These are phyloP conservation scores for Helicoverpa assulta DNA, from an alignment of 2,888 invertebrate genomes.

Conservation along the genomic window DNA sequence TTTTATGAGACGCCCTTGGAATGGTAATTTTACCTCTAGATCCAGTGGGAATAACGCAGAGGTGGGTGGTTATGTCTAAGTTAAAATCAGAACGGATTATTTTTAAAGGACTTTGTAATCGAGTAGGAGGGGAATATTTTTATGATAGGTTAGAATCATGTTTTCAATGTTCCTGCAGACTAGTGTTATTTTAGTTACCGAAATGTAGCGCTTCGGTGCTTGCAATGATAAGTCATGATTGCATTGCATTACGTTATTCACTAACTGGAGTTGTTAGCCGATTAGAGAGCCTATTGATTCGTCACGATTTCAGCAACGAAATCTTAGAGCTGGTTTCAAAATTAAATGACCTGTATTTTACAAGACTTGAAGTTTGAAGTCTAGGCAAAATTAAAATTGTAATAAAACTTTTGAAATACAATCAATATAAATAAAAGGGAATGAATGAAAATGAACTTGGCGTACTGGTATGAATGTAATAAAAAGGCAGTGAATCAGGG, in stretches of 20 bases:
- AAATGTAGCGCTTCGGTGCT: not conserved
- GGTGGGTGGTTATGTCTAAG: no score
- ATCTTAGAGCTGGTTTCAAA: slow-evolving; percentile 31
- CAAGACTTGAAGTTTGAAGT: slow-evolving; percentile 12
- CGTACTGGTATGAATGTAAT: slow-evolving; percentile 31
- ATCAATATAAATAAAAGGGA: slow-evolving; percentile 27
- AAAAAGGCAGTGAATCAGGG: slow-evolving; percentile 38
- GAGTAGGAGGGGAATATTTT: not conserved
- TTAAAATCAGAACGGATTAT: not conserved
- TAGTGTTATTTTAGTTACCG: no score
- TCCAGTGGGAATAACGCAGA: slow-evolving; percentile 7
- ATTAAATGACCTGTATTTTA: slow-evolving; percentile 31
- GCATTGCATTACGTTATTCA: slow-evolving; percentile 4
- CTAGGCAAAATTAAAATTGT: not conserved
- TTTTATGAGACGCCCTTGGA: slow-evolving; percentile 21
- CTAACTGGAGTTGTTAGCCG: slow-evolving; percentile 33
- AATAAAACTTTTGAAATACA: slow-evolving; percentile 2
- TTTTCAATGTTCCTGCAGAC: no score
- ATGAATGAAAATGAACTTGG: slow-evolving; percentile 42
- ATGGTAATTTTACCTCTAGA: slow-evolving; percentile 29
- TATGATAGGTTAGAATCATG: no score
- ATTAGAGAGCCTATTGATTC: slow-evolving; percentile 40
- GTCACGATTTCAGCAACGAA: slow-evolving; percentile 49
- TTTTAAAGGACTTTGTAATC: not conserved
- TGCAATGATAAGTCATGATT: slow-evolving; percentile 12